Evolutionary conservation across 2,888 invertebrate species (phyloP).

Genomic region (Hirtodrosophila confusa): DNA sequence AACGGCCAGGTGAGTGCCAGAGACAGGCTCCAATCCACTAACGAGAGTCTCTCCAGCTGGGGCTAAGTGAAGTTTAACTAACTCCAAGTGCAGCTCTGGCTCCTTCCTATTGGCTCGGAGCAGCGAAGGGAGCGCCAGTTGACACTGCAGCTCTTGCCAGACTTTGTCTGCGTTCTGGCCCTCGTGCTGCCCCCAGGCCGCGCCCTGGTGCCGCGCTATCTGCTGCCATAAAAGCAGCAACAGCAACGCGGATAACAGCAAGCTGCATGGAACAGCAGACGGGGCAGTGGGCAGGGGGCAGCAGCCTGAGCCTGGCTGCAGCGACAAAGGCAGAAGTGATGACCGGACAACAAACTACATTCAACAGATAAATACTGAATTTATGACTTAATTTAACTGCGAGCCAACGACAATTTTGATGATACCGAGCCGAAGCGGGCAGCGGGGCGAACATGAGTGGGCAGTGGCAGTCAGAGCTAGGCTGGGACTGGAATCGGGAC

Average conservation of each 20-base stretch:
- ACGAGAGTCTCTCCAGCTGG: slow-evolving; percentile 37
- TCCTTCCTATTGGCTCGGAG: slow-evolving; percentile 11
- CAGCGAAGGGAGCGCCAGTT: slow-evolving; percentile 54
- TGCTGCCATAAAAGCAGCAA: slow-evolving; percentile 74
- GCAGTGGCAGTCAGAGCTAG: slow-evolving; percentile 71
- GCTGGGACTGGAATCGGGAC: background rate
- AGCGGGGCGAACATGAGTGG: slow-evolving; percentile 62
- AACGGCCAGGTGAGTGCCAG: background rate
- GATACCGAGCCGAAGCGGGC: slow-evolving; percentile 50
- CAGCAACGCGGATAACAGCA: slow-evolving; percentile 66
- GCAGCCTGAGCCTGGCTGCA: slow-evolving; percentile 18
- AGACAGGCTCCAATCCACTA: slow-evolving; percentile 56
- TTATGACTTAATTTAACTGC: slow-evolving; percentile 84
- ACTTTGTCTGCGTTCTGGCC: slow-evolving; percentile 3
- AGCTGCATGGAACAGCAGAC: slow-evolving; percentile 8
- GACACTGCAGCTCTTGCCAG: slow-evolving; percentile 61
- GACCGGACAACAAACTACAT: slow-evolving; percentile 82
- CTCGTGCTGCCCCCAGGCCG: slow-evolving; percentile 11
- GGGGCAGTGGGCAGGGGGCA: slow-evolving; percentile 15
- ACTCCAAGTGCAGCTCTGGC: slow-evolving; percentile 26
- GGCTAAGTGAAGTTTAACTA: slow-evolving; percentile 64
- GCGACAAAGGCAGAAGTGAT: slow-evolving; percentile 78
- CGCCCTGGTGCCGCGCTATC: slow-evolving; percentile 42
- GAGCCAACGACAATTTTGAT: slow-evolving; percentile 80
- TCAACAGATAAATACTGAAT: slow-evolving; percentile 83